A percentile compares a stretch with the other conserved stretches of the same genome.
These are phyloP conservation scores for Odontomachus brunneus DNA, from an alignment of 1,140 invertebrate species.

Conservation along the genomic window DNA sequence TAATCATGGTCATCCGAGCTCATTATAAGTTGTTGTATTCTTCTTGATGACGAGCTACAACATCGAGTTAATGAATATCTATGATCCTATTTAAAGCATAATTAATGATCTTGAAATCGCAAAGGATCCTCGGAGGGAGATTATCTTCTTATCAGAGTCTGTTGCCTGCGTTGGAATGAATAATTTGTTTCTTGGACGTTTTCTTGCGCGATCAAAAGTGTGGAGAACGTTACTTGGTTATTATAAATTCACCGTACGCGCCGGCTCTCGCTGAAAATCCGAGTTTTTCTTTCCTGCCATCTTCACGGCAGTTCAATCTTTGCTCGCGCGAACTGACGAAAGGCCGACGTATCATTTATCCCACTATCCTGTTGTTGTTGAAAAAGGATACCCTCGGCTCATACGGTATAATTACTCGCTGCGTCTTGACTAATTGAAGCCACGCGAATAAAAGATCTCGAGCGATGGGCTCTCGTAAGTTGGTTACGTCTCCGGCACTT, in stretches of 20 bases:
- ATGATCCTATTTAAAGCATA: conserved; percentile 56
- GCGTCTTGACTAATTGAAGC: not conserved
- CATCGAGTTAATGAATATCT: conserved; percentile 60
- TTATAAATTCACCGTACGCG: not conserved
- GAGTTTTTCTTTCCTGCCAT: not conserved
- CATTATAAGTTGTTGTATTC: conserved; percentile 53
- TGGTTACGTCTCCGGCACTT: conserved; percentile 1
- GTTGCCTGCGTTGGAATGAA: conserved; percentile 2
- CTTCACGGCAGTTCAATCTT: not conserved
- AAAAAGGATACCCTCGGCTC: not conserved
- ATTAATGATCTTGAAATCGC: conserved; percentile 48
- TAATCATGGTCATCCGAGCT: conserved; percentile 41
- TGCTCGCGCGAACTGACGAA: not conserved
- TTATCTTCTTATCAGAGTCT: conserved; percentile 42
- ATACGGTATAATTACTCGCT: conserved; percentile 2
- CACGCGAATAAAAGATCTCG: not conserved
- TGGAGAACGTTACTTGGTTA: not conserved
- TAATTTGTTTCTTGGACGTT: not conserved
- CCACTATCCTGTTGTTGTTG: not conserved
- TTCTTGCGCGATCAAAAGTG: not conserved
- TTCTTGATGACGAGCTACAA: conserved; percentile 54
- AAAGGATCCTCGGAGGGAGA: conserved; percentile 23
- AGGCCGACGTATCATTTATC: not conserved
- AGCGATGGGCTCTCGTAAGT: conserved; percentile 20
- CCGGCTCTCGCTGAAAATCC: not conserved